Evolutionary conservation across 2,888 invertebrate species (phyloP).

Genomic region (Drosophila nr. perissopoda): DNA sequence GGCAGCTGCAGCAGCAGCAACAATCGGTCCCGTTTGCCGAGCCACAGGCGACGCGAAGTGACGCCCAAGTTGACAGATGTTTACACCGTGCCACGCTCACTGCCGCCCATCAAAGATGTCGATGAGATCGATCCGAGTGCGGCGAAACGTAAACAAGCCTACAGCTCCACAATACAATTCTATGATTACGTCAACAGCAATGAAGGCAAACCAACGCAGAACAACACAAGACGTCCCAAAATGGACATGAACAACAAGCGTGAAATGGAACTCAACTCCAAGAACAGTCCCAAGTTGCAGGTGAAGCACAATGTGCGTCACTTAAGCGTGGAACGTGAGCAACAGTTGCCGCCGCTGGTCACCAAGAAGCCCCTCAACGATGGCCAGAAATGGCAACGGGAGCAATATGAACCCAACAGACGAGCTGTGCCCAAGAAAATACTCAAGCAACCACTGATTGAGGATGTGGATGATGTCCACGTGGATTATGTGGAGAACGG

Average conservation of each 20-base stretch:
- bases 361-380: constrained; percentile 67
- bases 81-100: constrained; percentile 1
- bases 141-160: constrained; percentile 78
- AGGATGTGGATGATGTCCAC: constrained; percentile 35
- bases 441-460: constrained; percentile 50
- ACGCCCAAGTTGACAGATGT: constrained; percentile 73
- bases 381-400: constrained; percentile 26
- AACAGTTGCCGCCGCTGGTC: constrained; percentile 18
- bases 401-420: constrained; percentile 10
- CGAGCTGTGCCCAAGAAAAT: constrained; percentile 63
- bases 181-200: constrained; percentile 81
- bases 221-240: constrained; percentile 75
- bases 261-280: constrained; percentile 81
- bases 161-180: constrained; percentile 83
- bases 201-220: constrained; percentile 63
- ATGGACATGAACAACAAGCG: constrained; percentile 83
- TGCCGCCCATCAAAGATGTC: constrained; percentile 38
- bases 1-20: constrained; percentile 15
- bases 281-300: constrained; percentile 83
- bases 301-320: constrained; percentile 77
- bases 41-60: constrained; percentile 56
- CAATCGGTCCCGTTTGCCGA: constrained; percentile 26
- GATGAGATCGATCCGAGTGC: constrained; percentile 59
- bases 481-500: constrained; percentile 60
- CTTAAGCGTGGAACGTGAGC: constrained; percentile 61